Percentiles rank a stretch among this genome's conserved stretches.
Evolutionary conservation across 23 tunicate species (phyloP).

Genomic region (Styela plicata): DNA sequence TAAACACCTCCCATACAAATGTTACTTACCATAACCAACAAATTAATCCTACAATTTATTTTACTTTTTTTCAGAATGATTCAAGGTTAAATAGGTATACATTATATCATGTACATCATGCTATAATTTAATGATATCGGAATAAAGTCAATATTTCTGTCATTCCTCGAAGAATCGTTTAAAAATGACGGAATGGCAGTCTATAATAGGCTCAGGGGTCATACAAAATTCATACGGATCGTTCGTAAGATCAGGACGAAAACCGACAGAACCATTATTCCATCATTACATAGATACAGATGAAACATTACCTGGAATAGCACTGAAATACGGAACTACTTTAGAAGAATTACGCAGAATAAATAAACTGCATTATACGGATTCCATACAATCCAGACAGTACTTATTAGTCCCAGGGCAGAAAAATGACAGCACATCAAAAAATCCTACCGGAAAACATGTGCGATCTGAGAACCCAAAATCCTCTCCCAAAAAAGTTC

Average conservation of each 20-base stretch:
- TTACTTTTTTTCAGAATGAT: too few relatives aligned
- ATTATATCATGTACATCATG: too few relatives aligned
- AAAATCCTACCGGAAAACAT: background rate
- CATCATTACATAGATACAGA: conserved; percentile 47
- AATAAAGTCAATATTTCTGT: too few relatives aligned
- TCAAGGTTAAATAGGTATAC: too few relatives aligned
- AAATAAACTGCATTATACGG: conserved; percentile 63
- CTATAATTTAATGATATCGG: too few relatives aligned
- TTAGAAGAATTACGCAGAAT: conserved; percentile 71
- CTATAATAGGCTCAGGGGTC: conserved; percentile 47
- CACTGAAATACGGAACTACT: conserved; percentile 53
- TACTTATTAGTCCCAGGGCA: conserved; percentile 51
- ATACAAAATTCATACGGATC: conserved; percentile 66
- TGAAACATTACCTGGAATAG: conserved; percentile 75
- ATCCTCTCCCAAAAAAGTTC: background rate
- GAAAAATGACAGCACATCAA: background rate
- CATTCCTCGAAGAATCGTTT: too few relatives aligned
- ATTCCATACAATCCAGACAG: conserved; percentile 47
- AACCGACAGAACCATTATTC: conserved; percentile 31
- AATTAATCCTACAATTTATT: too few relatives aligned
- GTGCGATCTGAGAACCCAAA: background rate
- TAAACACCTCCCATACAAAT: too few relatives aligned
- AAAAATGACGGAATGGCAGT: conserved; percentile 81
- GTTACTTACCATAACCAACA: too few relatives aligned
- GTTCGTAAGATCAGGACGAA: conserved; percentile 42